A percentile compares a stretch with the other conserved stretches of the same genome.
Conservation (phyloP, 2,888 invertebrate species). For the Spodoptera exigua region DNA sequence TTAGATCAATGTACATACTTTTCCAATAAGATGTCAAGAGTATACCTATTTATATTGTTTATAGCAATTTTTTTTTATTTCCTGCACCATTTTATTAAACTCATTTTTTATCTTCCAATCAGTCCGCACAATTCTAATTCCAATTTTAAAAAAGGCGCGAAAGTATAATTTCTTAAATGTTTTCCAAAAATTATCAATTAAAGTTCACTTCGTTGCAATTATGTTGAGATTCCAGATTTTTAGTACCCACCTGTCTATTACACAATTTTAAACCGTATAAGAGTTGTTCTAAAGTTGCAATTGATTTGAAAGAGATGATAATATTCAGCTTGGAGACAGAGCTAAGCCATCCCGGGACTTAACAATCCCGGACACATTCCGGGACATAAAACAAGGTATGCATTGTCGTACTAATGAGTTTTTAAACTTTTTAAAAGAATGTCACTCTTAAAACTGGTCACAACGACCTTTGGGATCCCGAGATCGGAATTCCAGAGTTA, state of each 20-base stretch:
- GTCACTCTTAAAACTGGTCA: conserved; percentile 52
- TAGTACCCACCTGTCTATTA: background rate
- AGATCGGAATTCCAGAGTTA: conserved; percentile 45
- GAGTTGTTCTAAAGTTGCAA: background rate
- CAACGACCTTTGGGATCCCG: conserved; percentile 53
- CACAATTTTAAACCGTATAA: background rate
- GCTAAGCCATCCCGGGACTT: conserved; percentile 54
- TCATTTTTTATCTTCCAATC: too few relatives aligned
- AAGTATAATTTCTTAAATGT: conserved; percentile 22
- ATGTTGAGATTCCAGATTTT: conserved; percentile 26
- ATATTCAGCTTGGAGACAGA: conserved; percentile 41
- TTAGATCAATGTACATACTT: too few relatives aligned
- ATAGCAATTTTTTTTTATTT: too few relatives aligned
- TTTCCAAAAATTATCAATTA: conserved; percentile 25
- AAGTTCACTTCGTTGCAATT: conserved; percentile 33
- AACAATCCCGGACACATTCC: conserved; percentile 57
- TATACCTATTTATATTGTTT: too few relatives aligned
- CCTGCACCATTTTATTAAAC: too few relatives aligned
- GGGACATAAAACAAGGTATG: conserved; percentile 67
- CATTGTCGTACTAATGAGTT: conserved; percentile 68
- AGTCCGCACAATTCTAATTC: conserved; percentile 6
- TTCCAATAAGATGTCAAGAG: too few relatives aligned
- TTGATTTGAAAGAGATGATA: background rate
- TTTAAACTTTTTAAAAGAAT: conserved; percentile 58
- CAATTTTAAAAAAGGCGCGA: conserved; percentile 28